Evolutionary conservation across 2,888 invertebrate genomes (phyloP).

Genomic region (Erebia epiphron): DNA sequence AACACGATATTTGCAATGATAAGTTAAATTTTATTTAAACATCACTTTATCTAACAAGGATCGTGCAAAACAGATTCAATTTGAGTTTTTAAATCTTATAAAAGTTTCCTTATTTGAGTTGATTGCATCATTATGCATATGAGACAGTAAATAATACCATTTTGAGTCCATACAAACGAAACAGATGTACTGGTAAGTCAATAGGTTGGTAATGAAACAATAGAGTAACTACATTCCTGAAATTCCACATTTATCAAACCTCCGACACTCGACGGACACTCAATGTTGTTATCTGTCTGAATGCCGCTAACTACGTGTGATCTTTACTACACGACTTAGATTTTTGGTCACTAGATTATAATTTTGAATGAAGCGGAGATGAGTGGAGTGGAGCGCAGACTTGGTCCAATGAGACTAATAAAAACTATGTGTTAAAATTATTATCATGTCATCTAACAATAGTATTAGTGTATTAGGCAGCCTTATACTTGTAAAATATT

Average conservation of each 20-base stretch:
- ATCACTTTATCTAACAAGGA: no score
- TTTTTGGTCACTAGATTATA: not conserved
- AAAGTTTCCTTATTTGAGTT: not conserved
- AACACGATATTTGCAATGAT: no score
- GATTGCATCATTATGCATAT: not conserved
- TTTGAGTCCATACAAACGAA: not conserved
- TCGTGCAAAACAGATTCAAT: not conserved
- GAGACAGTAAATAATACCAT: not conserved
- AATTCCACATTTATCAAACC: constrained; percentile 37
- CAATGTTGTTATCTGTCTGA: constrained; percentile 15
- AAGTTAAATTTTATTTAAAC: no score
- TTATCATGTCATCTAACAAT: no score
- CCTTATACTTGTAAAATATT: no score
- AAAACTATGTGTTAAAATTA: no score
- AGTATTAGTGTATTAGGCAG: no score
- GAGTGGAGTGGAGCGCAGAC: no score
- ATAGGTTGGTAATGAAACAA: constrained; percentile 32
- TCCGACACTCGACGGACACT: constrained; percentile 14
- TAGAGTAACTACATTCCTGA: constrained; percentile 31
- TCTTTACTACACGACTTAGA: not conserved
- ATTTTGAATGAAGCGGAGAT: no score
- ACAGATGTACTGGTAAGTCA: constrained; percentile 18
- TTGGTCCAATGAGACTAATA: no score
- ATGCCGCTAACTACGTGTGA: not conserved
- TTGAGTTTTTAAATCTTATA: not conserved